Evolutionary conservation across 2,797 vertebrate genomes (phyloP).

Genomic region (Ibycter americanus): DNA sequence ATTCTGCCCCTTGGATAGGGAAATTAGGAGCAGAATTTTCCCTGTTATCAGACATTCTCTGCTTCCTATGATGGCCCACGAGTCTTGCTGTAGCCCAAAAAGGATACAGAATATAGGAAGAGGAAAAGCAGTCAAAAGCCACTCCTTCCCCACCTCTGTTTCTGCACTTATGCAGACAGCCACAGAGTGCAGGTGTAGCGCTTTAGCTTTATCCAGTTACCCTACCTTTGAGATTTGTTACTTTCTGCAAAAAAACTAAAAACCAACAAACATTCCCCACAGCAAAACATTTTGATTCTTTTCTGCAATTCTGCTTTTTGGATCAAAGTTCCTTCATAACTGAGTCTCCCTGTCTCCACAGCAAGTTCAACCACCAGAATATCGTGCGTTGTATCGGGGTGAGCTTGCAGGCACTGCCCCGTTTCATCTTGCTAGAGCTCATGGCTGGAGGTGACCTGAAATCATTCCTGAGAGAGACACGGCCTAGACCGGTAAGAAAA

Average conservation of each 20-base stretch:
- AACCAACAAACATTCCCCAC: neutral
- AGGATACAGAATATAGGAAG: neutral
- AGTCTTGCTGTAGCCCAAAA: neutral
- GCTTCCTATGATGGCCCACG: neutral
- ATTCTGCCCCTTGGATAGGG: neutral
- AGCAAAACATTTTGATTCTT: neutral
- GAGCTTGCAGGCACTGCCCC: conserved; percentile 93
- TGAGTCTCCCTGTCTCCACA: conserved; percentile 62
- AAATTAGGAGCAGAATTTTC: neutral
- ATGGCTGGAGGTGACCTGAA: conserved; percentile 98
- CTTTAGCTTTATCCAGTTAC: neutral
- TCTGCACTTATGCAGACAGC: neutral
- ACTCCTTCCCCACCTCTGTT: neutral
- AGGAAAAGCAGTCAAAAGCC: neutral
- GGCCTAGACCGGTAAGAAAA: conserved; percentile 92
- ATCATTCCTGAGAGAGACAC: conserved; percentile 92
- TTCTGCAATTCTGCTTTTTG: neutral
- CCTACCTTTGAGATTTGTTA: neutral
- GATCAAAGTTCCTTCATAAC: neutral
- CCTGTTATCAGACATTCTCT: neutral
- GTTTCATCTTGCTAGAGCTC: conserved; percentile 96
- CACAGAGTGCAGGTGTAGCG: neutral
- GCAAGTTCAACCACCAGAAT: conserved; percentile 99
- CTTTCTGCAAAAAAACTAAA: neutral
- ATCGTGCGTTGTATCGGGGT: conserved; percentile 96